Evolutionary conservation across 2,888 invertebrate species (phyloP), one percentile per base, ranked within the genome.

Genomic region (Metellina segmentata): DNA sequence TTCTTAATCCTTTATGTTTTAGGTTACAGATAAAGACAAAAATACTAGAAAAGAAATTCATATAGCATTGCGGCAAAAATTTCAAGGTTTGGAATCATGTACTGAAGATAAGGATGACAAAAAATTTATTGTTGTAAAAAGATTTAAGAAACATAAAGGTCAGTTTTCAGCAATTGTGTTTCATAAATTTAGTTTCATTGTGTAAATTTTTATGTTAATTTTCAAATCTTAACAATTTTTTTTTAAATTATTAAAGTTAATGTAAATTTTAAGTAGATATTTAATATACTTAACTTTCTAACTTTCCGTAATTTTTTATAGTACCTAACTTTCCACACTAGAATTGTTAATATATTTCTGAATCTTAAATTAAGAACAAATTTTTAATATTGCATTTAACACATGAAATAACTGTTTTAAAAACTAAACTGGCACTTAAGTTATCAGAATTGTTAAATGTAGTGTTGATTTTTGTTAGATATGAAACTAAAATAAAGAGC

Each of bases 21-120:
- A 93, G 93, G 97, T 97, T 0, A 96, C 96, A 0, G 95, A 96
- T 8, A 95, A 97, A 93, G 95, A 96, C 52, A 98, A 98, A 94
- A 96, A 97, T 52, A 96, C 96, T 77, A 96, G 98, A 79, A 96
- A 96, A 6, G 95, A 95, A 94, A 96, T 98, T 81, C 98, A 98
- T 94, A 96, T 96, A 93, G 96, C 96, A 52, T 96, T 98, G 0
- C 97, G 97, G 94, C 96, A 96, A 89, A 95, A 96, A 0, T 97
- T 96, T 94, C 96, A 96, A 7, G 95, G 91, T 13, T 95, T 98
- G 9, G 95, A 96, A 6, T 97, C 97, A 93, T 96, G 96, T 93
- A 98, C 97, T 0, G 95, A 96, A n/a, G 96, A 96, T 9, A 95
- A 95, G 78, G 96, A 96, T 1, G 96, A 96, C 0, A 96, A 96